Evolutionary conservation across 1,140 invertebrate genomes (phyloP).

Genomic region (Pseudomyrmex sp.): DNA sequence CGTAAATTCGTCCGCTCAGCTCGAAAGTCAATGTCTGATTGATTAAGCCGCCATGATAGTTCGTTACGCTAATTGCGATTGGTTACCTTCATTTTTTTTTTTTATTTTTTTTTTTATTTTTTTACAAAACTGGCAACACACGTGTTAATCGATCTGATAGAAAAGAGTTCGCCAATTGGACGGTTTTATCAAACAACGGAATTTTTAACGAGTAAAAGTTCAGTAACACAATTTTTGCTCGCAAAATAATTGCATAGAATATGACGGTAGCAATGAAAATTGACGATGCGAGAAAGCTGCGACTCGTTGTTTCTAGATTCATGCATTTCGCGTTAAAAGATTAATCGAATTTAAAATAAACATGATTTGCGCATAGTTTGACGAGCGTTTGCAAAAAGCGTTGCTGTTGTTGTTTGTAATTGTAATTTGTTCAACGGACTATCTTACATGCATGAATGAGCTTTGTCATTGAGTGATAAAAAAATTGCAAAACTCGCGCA

Average conservation of each 20-base stretch:
- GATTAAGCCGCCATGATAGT: slow-evolving; percentile 11
- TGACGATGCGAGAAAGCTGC: background rate
- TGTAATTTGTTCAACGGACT: too few species aligned
- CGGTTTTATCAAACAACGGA: background rate
- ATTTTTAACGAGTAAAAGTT: background rate
- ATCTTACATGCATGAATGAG: too few species aligned
- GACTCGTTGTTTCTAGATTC: background rate
- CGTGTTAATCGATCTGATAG: slow-evolving; percentile 4
- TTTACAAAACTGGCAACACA: background rate
- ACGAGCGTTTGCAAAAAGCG: too few species aligned
- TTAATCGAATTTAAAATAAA: background rate
- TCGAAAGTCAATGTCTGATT: background rate
- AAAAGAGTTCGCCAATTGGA: background rate
- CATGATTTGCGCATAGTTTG: background rate
- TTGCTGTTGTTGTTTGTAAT: too few species aligned
- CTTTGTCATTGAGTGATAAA: too few species aligned
- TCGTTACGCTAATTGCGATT: slow-evolving; percentile 42
- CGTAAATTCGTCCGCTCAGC: slow-evolving; percentile 12
- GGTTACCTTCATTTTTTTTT: background rate
- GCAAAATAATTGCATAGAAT: background rate
- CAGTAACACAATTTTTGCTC: background rate
- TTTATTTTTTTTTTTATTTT: too few species aligned
- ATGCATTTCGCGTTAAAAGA: background rate
- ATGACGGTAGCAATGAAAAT: background rate
- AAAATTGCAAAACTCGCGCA: too few species aligned